Base-by-base conservation (phyloP, 2,797 vertebrate species). In the Acipenser transmontanus region DNA sequence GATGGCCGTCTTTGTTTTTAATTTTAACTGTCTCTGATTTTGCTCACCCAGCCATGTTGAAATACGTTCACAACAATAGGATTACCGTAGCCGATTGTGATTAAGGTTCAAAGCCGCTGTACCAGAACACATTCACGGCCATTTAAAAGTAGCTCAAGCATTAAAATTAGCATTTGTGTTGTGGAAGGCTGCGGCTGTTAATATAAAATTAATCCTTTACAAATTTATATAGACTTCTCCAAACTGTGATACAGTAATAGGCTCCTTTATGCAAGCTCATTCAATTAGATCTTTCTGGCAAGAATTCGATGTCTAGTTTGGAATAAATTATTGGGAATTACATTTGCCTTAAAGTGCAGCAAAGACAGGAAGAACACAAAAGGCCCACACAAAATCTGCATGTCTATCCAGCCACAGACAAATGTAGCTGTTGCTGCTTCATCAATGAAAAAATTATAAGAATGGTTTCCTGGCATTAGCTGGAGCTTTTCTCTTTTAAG, bases 171-270 rank as follows among this genome's bases (percentile, higher is more conserved):
- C 79, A 82, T 79, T 82, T 83, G 75, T 64, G 65, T 69, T 76
- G 67, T 70, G 72, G 73, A 77, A 77, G 50, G 61, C 67, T 64
- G 78, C 6, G 59, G 54, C 70, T 69, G 73, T 67, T 80, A 80
- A 88, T 77, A 70, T 70, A 77, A 85, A 89, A 87, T 81, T 70
- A 86, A 82, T 78, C 74, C 59, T 72, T 82, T 76, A 80, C 64
- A 82, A 79, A 84, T 81, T 77, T 69, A 69, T 72, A 77, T 61
- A 70, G 71, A 72, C 72, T 77, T 76, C 66, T 69, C 76, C 52
- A 77, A 73, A 78, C 8, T 75, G 52, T 52, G 62, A 73, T 72
- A 74, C 47, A 71, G 1, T 68, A 78, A 88, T 64, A 77, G 61
- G 77, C 72, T 80, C 78, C 66, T 63, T 83, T 79, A 69, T 74